phyloP scores from a whole-genome alignment of 2,113 vertebrate species.

The Gnathonemus longibarbis region DNA sequence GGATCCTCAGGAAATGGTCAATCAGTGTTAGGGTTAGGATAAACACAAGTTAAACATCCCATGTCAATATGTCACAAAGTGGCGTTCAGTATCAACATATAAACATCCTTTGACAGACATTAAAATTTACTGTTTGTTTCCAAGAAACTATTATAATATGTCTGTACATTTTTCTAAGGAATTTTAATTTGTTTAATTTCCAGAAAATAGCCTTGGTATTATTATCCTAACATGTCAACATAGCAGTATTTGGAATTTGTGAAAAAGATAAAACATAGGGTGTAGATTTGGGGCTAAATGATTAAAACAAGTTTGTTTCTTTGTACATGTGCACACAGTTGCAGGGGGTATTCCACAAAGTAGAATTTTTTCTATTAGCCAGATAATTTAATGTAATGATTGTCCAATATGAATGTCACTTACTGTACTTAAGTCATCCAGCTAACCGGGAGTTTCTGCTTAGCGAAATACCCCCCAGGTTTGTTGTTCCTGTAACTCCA shows the following conservation, averaged over 20 bases:
- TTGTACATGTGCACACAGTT: not conserved
- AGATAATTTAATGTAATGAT: not conserved
- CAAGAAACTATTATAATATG: not conserved
- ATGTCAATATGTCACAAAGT: no score
- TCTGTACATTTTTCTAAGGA: not conserved
- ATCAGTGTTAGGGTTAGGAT: not conserved
- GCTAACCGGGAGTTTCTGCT: not conserved
- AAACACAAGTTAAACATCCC: not conserved
- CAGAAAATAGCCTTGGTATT: not conserved
- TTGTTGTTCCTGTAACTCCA: no score
- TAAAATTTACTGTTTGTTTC: not conserved
- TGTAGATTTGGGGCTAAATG: not conserved
- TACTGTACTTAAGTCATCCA: not conserved
- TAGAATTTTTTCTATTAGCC: not conserved
- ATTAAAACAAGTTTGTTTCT: not conserved
- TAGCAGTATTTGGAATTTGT: not conserved
- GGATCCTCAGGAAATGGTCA: not conserved
- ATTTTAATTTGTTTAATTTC: not conserved
- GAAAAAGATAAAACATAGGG: not conserved
- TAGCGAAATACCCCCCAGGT: not conserved
- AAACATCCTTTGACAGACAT: not conserved
- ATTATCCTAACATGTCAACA: not conserved
- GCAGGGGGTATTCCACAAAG: not conserved
- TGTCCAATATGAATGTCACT: not conserved
- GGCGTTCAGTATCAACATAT: not conserved